Conservation (phyloP, 1,140 invertebrate genomes). For the Oscheius sp. region DNA sequence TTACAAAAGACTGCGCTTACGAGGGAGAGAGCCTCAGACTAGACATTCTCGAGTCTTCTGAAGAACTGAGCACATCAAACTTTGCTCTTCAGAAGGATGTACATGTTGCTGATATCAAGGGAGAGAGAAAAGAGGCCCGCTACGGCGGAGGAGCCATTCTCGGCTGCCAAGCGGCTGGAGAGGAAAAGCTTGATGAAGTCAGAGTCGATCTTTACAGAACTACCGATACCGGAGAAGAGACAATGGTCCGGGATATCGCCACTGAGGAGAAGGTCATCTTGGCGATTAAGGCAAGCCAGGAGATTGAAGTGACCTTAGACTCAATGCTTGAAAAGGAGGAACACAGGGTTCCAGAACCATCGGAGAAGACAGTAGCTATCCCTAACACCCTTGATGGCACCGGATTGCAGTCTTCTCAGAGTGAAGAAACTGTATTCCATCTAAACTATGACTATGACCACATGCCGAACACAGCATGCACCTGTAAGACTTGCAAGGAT, state of each 20-base stretch:
- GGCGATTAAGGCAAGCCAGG: not conserved
- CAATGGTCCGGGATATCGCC: constrained; percentile 5
- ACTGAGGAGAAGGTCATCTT: constrained; percentile 2
- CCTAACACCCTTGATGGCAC: constrained; percentile 28
- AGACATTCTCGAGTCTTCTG: not conserved
- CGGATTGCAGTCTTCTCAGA: constrained; percentile 18
- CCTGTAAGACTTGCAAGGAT: constrained; percentile 3
- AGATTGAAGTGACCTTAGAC: constrained; percentile 17
- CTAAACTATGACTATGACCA: constrained; percentile 27
- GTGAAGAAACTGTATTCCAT: constrained; percentile 31
- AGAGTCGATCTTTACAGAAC: not conserved
- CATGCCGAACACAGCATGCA: constrained; percentile 21
- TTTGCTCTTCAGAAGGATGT: constrained; percentile 9
- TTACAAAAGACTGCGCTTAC: not conserved
- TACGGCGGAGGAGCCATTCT: constrained; percentile 19
- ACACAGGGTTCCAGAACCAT: no score
- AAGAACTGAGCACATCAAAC: constrained; percentile 5
- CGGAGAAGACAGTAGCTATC: no score
- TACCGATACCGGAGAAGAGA: not conserved
- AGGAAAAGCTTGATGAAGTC: constrained; percentile 2
- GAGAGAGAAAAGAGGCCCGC: not conserved
- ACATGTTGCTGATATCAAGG: constrained; percentile 14
- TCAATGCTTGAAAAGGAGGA: no score
- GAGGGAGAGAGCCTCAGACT: not conserved
- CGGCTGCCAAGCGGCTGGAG: constrained; percentile 19